These are phyloP conservation scores for Serranus cabrilla DNA, from an alignment of 2,797 vertebrate species.

Conservation along the genomic window DNA sequence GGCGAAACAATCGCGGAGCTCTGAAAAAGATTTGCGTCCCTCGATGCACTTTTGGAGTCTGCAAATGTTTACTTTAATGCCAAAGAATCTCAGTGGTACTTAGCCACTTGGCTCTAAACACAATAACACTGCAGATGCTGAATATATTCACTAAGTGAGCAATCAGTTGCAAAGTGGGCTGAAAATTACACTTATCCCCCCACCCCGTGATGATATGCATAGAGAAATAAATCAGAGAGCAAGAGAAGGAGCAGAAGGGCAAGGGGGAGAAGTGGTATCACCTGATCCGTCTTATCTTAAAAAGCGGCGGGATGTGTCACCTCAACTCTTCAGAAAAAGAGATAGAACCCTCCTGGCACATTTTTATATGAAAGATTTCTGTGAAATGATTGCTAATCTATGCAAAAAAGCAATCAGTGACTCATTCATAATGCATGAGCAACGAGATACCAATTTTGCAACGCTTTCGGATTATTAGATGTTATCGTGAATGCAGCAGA, in stretches of 20 bases:
- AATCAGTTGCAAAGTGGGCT: slow-evolving; percentile 83
- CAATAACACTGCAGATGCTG: slow-evolving; percentile 79
- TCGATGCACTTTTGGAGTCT: slow-evolving; percentile 54
- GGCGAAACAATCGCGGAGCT: slow-evolving; percentile 33
- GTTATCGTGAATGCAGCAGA: slow-evolving; percentile 86
- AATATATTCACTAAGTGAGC: slow-evolving; percentile 85
- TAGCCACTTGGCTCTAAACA: slow-evolving; percentile 75
- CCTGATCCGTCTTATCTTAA: slow-evolving; percentile 83
- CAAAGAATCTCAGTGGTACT: slow-evolving; percentile 68
- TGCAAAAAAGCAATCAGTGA: slow-evolving; percentile 90
- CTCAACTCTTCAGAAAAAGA: slow-evolving; percentile 79
- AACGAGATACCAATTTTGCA: slow-evolving; percentile 85
- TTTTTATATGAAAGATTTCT: slow-evolving; percentile 85
- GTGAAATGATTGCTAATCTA: slow-evolving; percentile 92
- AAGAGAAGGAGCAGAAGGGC: slow-evolving; percentile 68
- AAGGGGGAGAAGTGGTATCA: slow-evolving; percentile 75
- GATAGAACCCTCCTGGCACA: slow-evolving; percentile 77
- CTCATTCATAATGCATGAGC: slow-evolving; percentile 91
- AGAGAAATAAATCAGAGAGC: slow-evolving; percentile 81
- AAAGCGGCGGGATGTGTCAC: slow-evolving; percentile 79
- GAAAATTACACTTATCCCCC: slow-evolving; percentile 82
- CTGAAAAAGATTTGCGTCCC: slow-evolving; percentile 47
- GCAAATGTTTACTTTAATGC: slow-evolving; percentile 77
- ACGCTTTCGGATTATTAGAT: slow-evolving; percentile 89
- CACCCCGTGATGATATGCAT: slow-evolving; percentile 80